Evolutionary conservation across 1,140 invertebrate species (phyloP).

Genomic region (Periplaneta americana): DNA sequence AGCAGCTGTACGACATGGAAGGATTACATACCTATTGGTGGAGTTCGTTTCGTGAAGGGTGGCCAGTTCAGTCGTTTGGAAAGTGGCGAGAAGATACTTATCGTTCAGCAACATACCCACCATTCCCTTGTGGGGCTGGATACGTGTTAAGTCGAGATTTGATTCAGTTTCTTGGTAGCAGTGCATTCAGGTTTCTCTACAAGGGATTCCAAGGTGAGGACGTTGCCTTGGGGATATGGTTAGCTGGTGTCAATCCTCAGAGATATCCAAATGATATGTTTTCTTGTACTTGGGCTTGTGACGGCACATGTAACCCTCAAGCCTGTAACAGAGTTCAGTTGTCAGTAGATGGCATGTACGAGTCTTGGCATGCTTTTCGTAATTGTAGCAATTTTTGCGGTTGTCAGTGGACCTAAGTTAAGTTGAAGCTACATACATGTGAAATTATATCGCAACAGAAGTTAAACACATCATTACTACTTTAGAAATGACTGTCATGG

Average conservation of each 20-base stretch:
- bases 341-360: not conserved
- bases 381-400: constrained; percentile 8
- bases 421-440: too few relatives aligned
- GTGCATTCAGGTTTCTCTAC: not conserved
- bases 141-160: constrained; percentile 18
- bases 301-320: not conserved
- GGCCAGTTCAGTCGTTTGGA: constrained; percentile 20
- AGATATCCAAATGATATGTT: not conserved
- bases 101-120: constrained; percentile 18
- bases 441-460: too few relatives aligned
- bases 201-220: constrained; percentile 13
- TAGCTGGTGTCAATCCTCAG: constrained; percentile 7
- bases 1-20: not conserved
- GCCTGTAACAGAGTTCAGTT: constrained; percentile 7
- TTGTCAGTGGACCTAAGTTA: constrained; percentile 23
- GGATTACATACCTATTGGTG: constrained; percentile 9
- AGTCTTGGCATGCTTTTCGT: not conserved
- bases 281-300: constrained; percentile 3
- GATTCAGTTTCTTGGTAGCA: constrained; percentile 2
- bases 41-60: constrained; percentile 20
- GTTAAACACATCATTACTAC: too few relatives aligned
- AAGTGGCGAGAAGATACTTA: constrained; percentile 21
- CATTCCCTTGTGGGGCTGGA: constrained; percentile 23
- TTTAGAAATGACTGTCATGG: too few relatives aligned
- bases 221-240: constrained; percentile 14